phyloP scores from a whole-genome alignment of 2,113 vertebrate species.

The Semicossyphus pulcher region DNA sequence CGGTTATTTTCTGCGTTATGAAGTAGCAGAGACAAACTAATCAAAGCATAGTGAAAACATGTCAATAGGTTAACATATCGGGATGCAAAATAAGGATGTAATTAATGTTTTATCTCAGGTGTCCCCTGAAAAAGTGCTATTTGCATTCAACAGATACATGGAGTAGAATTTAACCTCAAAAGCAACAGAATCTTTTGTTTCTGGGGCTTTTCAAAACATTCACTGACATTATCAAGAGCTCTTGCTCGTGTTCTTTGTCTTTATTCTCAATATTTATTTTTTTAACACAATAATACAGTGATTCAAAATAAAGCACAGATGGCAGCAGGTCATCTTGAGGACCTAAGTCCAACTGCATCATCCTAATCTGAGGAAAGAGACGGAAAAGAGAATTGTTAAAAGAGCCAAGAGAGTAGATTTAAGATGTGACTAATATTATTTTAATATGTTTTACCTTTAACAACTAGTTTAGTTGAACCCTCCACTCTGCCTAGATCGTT shows the following conservation, averaged over 20 bases:
- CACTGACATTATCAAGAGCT: background rate
- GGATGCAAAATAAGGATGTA: background rate
- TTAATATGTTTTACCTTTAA: conserved; percentile 79
- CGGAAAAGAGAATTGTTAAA: background rate
- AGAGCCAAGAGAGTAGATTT: background rate
- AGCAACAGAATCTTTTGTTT: background rate
- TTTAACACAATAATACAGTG: background rate
- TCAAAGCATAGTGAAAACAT: background rate
- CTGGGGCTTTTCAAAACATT: background rate
- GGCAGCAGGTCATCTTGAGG: background rate
- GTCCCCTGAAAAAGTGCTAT: background rate
- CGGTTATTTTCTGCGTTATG: too few species aligned
- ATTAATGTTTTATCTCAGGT: conserved; percentile 1
- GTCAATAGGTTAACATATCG: conserved; percentile 11
- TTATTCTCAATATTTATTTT: background rate
- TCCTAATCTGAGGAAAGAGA: conserved; percentile 59
- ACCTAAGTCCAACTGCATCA: background rate
- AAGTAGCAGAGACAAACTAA: conserved; percentile 1
- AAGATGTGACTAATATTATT: background rate
- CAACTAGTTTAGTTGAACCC: conserved; percentile 84
- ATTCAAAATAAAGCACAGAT: background rate
- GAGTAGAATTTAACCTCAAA: background rate
- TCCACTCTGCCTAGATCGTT: conserved; percentile 83
- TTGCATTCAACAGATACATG: background rate
- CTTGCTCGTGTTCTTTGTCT: too few species aligned